Conservation (phyloP, 2,797 vertebrate species). For the Fringilla coelebs region DNA sequence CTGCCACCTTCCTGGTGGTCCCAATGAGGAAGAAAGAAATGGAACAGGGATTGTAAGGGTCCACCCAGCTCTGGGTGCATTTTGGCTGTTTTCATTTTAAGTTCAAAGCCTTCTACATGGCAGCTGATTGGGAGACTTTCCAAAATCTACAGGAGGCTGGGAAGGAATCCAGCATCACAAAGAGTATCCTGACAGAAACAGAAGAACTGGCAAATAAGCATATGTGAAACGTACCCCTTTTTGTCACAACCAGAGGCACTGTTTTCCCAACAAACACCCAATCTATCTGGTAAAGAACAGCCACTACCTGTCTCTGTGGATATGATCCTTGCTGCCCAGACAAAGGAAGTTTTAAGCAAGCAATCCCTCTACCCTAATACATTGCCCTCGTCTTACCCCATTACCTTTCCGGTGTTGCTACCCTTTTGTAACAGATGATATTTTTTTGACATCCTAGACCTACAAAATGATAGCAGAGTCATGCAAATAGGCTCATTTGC, state of each 20-base stretch:
- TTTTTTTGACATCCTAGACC: not conserved
- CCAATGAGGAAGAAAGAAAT: not conserved
- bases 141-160: conserved; percentile 59
- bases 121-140: conserved; percentile 56
- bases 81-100: conserved; percentile 20
- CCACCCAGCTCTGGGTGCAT: not conserved
- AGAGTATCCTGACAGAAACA: conserved; percentile 33
- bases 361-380: not conserved
- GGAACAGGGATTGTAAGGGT: not conserved
- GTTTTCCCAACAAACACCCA: conserved; percentile 51
- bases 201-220: conserved; percentile 41
- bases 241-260: conserved; percentile 34
- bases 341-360: not conserved
- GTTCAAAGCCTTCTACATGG: conserved; percentile 55
- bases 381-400: not conserved
- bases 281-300: not conserved
- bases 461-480: not conserved
- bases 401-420: not conserved
- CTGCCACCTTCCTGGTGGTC: not conserved
- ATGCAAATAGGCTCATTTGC: not conserved
- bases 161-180: conserved; percentile 53
- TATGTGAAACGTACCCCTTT: conserved; percentile 1
- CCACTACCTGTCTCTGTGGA: not conserved
- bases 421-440: not conserved
- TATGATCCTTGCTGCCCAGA: not conserved